Evolutionary conservation across 1,140 invertebrate species (phyloP).

Genomic region (Pachypsylla venusta): DNA sequence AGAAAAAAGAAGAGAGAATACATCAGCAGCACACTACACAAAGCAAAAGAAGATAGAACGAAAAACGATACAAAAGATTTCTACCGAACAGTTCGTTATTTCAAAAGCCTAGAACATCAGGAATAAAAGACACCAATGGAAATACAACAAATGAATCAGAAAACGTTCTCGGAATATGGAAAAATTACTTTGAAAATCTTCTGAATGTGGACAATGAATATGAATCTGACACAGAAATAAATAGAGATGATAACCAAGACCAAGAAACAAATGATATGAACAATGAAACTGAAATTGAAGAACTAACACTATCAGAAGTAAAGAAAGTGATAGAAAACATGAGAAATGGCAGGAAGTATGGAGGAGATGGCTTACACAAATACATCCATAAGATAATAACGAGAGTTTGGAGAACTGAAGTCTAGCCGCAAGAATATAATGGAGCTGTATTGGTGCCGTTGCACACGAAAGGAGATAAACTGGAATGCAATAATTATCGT

Average conservation of each 20-base stretch:
- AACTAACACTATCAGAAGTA: neutral
- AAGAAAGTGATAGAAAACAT: neutral
- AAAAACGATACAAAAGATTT: slow-evolving; percentile 11
- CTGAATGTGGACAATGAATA: slow-evolving; percentile 15
- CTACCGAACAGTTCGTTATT: slow-evolving; percentile 5
- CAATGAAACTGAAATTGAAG: neutral
- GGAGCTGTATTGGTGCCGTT: slow-evolving; percentile 18
- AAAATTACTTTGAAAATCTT: slow-evolving; percentile 13
- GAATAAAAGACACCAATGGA: slow-evolving; percentile 10
- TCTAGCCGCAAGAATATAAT: slow-evolving; percentile 20
- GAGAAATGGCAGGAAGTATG: slow-evolving; percentile 6
- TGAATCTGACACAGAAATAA: neutral
- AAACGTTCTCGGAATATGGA: slow-evolving; percentile 12
- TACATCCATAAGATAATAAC: neutral
- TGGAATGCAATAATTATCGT: slow-evolving; percentile 21
- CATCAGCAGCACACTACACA: slow-evolving; percentile 12
- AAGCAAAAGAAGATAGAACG: slow-evolving; percentile 11
- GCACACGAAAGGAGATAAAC: slow-evolving; percentile 21
- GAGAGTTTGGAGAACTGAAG: slow-evolving; percentile 18
- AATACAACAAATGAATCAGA: neutral
- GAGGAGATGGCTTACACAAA: neutral
- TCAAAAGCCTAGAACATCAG: slow-evolving; percentile 15
- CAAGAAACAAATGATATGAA: neutral
- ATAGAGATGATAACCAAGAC: neutral
- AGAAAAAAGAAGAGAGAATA: slow-evolving; percentile 16